Evolutionary conservation across 1,140 invertebrate genomes (phyloP).

Genomic region (Penaeus vannamei): DNA sequence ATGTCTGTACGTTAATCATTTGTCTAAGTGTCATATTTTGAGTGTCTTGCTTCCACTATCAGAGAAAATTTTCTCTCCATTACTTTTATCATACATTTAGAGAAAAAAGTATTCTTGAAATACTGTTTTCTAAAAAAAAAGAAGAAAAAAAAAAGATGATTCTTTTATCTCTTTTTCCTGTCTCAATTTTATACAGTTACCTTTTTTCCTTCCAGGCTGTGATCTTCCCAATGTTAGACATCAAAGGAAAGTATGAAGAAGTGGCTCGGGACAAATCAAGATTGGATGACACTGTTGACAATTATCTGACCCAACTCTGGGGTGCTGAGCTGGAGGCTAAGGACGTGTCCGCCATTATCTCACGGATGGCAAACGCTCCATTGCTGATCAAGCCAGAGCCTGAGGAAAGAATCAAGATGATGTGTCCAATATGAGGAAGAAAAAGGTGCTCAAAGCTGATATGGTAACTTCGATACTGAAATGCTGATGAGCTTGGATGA

Average conservation of each 20-base stretch:
- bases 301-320: conserved; percentile 47
- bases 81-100: not conserved
- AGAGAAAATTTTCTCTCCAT: no score
- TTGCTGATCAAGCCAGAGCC: conserved; percentile 53
- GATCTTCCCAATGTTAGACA: conserved; percentile 49
- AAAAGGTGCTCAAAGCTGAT: no score
- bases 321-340: conserved; percentile 28
- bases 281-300: conserved; percentile 42
- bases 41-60: no score
- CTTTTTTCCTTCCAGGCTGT: conserved; percentile 33
- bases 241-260: conserved; percentile 38
- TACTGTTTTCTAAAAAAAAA: no score
- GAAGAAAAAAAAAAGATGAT: no score
- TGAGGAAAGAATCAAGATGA: no score
- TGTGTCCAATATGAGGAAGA: no score
- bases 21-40: no score
- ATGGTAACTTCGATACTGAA: no score
- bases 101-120: not conserved
- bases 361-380: conserved; percentile 47
- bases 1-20: no score
- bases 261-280: not conserved
- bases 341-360: conserved; percentile 51
- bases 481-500: no score
- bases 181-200: not conserved
- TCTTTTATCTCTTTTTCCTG: no score